Evolutionary conservation across 30 jellyfish, hydroid and myxozoan genomes (phyloP).

Genomic region (Turritopsis dohrnii): DNA sequence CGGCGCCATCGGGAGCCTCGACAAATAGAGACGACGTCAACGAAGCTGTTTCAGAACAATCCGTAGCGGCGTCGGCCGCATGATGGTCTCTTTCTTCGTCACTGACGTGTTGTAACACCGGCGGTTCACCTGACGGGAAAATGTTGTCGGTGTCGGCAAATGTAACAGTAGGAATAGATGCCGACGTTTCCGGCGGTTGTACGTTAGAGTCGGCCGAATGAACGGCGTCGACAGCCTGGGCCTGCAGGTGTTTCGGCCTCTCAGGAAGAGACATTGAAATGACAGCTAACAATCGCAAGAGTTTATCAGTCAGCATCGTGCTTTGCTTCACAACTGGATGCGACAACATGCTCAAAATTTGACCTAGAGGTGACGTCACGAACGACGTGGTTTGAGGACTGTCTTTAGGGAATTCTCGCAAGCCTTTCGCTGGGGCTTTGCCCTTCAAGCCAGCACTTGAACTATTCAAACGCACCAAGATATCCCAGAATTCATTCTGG

Average conservation of each 20-base stretch:
- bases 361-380: conserved; percentile 83
- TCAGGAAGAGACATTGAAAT: conserved; percentile 91
- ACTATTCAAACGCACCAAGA: conserved; percentile 70
- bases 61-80: conserved; percentile 63
- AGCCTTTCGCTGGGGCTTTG: conserved; percentile 53
- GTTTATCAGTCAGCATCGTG: conserved; percentile 72
- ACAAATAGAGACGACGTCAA: conserved; percentile 84
- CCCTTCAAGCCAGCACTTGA: conserved; percentile 74
- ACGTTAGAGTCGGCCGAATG: conserved; percentile 44
- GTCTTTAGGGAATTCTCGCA: conserved; percentile 52
- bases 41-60: conserved; percentile 82
- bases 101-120: conserved; percentile 16
- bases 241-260: conserved; percentile 42
- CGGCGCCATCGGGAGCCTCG: conserved; percentile 78
- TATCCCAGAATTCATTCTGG: conserved; percentile 75
- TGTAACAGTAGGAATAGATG: conserved; percentile 47
- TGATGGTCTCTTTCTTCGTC: conserved; percentile 50
- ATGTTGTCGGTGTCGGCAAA: conserved; percentile 40
- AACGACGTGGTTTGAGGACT: conserved; percentile 36
- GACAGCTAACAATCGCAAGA: conserved; percentile 75
- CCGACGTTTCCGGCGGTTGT: conserved; percentile 50
- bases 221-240: conserved; percentile 32
- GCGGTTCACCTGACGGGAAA: conserved; percentile 14
- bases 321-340: conserved; percentile 89
- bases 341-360: conserved; percentile 75